These are phyloP conservation scores for Rhopalosiphum maidis DNA, from an alignment of 1,140 invertebrate genomes.

Conservation along the genomic window DNA sequence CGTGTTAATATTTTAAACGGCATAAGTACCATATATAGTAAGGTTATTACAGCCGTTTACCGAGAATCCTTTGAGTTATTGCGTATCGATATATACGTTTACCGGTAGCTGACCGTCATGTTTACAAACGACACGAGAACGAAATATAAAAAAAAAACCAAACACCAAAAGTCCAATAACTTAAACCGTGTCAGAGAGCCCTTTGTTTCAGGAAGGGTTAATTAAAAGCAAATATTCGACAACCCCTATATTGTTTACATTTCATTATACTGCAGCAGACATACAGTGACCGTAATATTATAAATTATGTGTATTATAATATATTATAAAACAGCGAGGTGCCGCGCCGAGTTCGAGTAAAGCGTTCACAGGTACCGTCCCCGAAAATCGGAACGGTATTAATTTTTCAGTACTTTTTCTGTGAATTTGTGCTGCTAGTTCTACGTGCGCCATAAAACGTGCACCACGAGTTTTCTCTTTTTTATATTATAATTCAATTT, in stretches of 20 bases:
- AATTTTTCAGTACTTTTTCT: background rate
- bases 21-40: background rate
- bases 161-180: background rate
- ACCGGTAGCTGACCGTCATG: background rate
- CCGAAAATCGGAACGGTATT: background rate
- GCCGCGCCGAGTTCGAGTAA: background rate
- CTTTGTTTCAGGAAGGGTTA: background rate
- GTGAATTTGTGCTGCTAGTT: background rate
- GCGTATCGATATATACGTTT: background rate
- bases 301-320: slow-evolving; percentile 6
- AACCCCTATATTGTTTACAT: slow-evolving; percentile 18
- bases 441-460: too few relatives aligned
- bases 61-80: background rate
- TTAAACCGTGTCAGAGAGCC: background rate
- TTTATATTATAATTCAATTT: too few relatives aligned
- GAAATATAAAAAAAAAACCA: background rate
- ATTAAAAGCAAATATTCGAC: slow-evolving; percentile 44
- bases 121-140: background rate
- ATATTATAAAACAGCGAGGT: background rate
- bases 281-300: slow-evolving; percentile 2
- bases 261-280: background rate
- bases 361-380: background rate
- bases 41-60: background rate
- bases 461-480: too few relatives aligned
- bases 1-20: background rate